These are phyloP conservation scores for Anolis sagrei DNA, from an alignment of 2,113 vertebrate species.

Conservation along the genomic window DNA sequence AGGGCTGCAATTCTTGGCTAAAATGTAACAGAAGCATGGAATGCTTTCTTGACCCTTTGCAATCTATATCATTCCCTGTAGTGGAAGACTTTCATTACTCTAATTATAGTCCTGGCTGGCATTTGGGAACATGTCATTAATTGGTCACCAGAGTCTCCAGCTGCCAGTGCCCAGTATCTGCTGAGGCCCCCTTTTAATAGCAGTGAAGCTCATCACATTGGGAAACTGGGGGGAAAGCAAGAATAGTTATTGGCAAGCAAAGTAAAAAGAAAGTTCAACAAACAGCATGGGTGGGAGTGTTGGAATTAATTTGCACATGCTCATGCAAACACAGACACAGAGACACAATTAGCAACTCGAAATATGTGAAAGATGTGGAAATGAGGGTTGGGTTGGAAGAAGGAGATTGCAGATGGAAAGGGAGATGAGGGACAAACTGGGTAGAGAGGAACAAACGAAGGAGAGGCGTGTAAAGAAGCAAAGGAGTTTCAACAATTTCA, in stretches of 20 bases:
- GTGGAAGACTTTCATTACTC: neutral
- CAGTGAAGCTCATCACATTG: neutral
- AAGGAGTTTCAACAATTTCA: constrained; percentile 38
- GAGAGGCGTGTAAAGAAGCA: constrained; percentile 59
- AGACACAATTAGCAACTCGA: constrained; percentile 74
- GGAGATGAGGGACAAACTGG: constrained; percentile 68
- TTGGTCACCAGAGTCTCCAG: constrained; percentile 35
- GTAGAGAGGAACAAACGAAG: constrained; percentile 62
- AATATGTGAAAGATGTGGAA: constrained; percentile 68
- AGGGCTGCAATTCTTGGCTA: constrained; percentile 14
- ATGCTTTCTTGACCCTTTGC: neutral
- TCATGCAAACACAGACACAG: constrained; percentile 68
- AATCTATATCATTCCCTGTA: constrained; percentile 21
- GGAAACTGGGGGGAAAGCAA: neutral
- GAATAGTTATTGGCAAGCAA: constrained; percentile 27
- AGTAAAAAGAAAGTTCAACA: constrained; percentile 35
- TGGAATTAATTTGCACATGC: constrained; percentile 61
- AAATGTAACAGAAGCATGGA: neutral
- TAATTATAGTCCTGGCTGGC: neutral
- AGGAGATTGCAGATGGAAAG: constrained; percentile 77
- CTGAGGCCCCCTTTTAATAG: constrained; percentile 17
- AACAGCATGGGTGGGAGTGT: constrained; percentile 60
- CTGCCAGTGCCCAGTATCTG: constrained; percentile 7
- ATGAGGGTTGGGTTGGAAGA: constrained; percentile 54
- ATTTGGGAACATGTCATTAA: neutral